phyloP scores from a whole-genome alignment of 2,888 invertebrate genomes.

The Oscheius sp. region DNA sequence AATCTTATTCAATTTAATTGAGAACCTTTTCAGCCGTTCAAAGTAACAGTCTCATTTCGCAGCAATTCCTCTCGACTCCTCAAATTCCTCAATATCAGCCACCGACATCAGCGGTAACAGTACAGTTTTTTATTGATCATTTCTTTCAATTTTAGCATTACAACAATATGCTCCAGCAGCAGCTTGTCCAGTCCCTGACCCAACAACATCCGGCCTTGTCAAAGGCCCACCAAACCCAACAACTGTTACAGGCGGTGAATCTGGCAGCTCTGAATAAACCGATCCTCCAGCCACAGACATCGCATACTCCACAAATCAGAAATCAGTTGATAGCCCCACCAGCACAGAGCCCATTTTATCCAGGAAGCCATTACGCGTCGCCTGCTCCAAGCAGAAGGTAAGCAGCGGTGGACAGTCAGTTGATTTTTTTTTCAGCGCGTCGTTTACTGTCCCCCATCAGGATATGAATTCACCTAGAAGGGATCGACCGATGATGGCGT shows the following conservation, averaged over 20 bases:
- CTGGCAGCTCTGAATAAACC: not conserved
- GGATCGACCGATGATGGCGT: conserved; percentile 7
- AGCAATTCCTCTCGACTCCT: conserved; percentile 7
- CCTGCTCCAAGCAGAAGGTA: conserved; percentile 31
- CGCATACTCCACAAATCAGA: not conserved
- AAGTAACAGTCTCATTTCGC: conserved; percentile 32
- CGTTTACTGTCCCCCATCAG: conserved; percentile 12
- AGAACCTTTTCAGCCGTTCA: conserved; percentile 18
- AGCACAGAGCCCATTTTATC: conserved; percentile 3
- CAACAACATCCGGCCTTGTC: not conserved
- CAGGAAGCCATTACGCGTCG: conserved; percentile 18
- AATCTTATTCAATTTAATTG: not conserved
- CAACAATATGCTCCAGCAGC: not conserved
- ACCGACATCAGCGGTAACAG: not conserved
- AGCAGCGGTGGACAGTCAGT: not conserved
- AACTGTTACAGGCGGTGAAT: not conserved
- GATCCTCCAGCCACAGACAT: not conserved
- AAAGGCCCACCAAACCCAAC: not conserved
- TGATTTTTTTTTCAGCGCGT: too few relatives aligned
- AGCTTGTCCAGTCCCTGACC: conserved; percentile 5
- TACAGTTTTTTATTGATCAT: not conserved
- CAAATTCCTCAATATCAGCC: not conserved
- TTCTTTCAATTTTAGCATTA: not conserved
- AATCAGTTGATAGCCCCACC: conserved; percentile 16
- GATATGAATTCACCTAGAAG: conserved; percentile 13